Base-by-base conservation (phyloP, 2,113 vertebrate species). In the Theristicus caerulescens region DNA sequence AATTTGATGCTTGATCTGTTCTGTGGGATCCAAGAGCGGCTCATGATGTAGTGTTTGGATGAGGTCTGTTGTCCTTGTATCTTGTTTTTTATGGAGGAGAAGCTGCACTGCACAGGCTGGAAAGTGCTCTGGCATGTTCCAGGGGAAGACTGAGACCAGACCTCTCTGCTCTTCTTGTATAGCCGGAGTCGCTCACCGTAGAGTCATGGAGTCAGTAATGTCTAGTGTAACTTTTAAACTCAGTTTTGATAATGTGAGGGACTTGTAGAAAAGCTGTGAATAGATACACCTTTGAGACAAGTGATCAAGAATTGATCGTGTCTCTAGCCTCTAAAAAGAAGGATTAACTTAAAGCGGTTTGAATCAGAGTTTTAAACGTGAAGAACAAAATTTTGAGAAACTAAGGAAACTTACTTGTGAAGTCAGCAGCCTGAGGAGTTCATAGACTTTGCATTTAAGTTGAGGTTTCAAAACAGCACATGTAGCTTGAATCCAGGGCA, bases 281-380 rank as follows among this genome's bases (percentile, higher is more conserved):
- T 54, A 80, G 19, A 16, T 40, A 32, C 2, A 44, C 5, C 6
- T 16, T 32, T 79, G 36, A 74, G 32, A 46, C 19, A 49, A 46
- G 7, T 27, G 11, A 36, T 69, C 16, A n/a, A 57, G 38, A 78
- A 22, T 16, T 82, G 34, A 34, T 83, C 1, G 0, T 74, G 47
- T 76, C 3, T 51, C 11, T 58, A 49, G 32, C 25, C 14, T 34
- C 12, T 71, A 16, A 70, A 81, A 74, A 38, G 24, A 13, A 52
- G 4, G 15, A 54, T 82, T 79, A 18, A 40, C 18, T 52, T 62
- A 65, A 58, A 31, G 52, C 31, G 9, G 7, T 62, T 90, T 2
- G 4, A 62, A 49, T 44, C 2, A 8, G 25, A 26, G 11, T 70
- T 87, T 29, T 52, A 52, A 15, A 3, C 1, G 1, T 3, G 1